These are phyloP conservation scores for Hydrotaea diabolus DNA, from an alignment of 2,888 invertebrate genomes.

Conservation along the genomic window DNA sequence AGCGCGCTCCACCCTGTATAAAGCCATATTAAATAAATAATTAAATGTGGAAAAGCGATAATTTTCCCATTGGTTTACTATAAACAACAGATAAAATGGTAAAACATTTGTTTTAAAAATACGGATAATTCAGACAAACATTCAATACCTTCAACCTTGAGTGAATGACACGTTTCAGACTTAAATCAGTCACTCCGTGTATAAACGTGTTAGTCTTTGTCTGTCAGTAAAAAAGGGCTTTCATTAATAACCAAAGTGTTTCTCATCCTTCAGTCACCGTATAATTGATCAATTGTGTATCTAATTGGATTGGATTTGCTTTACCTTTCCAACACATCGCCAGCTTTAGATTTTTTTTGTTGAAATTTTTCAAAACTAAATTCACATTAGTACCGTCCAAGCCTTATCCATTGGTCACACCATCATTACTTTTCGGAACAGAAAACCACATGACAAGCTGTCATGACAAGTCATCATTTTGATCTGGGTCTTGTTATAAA, in stretches of 20 bases:
- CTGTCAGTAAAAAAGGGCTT: neutral
- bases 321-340: conserved; percentile 58
- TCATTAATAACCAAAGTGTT: conserved; percentile 53
- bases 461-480: conserved; percentile 66
- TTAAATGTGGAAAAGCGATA: no score
- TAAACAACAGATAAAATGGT: no score
- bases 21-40: no score
- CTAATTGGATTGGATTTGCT: conserved; percentile 62
- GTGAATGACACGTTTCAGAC: conserved; percentile 31
- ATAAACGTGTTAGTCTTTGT: neutral
- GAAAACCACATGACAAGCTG: conserved; percentile 60
- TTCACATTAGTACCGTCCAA: conserved; percentile 26
- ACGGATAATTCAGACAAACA: no score
- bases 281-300: conserved; percentile 62
- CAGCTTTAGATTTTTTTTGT: conserved; percentile 29
- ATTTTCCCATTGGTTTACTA: no score
- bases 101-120: no score
- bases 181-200: neutral
- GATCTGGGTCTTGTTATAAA: conserved; percentile 61
- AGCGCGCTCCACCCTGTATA: no score
- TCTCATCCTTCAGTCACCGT: conserved; percentile 43
- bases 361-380: neutral
- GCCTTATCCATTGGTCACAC: conserved; percentile 60
- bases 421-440: conserved; percentile 40
- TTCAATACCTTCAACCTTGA: neutral